Evolutionary conservation across 2,113 vertebrate species (phyloP).

Genomic region (Thunnus thynnus): DNA sequence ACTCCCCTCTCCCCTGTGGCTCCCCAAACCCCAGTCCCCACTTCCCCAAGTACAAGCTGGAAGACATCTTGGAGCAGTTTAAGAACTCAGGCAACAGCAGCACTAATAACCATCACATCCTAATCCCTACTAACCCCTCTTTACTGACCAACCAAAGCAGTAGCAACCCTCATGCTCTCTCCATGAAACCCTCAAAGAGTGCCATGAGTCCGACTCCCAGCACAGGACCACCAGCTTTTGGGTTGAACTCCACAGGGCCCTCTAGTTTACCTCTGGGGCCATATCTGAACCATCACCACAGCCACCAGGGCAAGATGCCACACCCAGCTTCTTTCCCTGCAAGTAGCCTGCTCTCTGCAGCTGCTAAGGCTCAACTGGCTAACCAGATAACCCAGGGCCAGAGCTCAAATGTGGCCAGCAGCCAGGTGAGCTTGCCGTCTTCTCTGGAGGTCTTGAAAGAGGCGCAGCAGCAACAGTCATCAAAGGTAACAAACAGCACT

Average conservation of each 20-base stretch:
- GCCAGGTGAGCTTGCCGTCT: constrained; percentile 49
- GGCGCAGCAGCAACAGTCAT: constrained; percentile 72
- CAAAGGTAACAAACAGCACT: constrained; percentile 91
- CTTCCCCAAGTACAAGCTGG: constrained; percentile 81
- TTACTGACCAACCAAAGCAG: constrained; percentile 84
- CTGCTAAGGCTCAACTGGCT: constrained; percentile 91
- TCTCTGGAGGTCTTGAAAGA: constrained; percentile 77
- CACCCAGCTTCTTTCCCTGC: constrained; percentile 89
- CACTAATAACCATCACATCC: constrained; percentile 78
- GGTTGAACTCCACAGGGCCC: constrained; percentile 73
- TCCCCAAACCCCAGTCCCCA: constrained; percentile 76
- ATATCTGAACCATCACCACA: constrained; percentile 82
- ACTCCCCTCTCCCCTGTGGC: constrained; percentile 72
- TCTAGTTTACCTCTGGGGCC: constrained; percentile 85
- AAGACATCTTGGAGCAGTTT: constrained; percentile 86
- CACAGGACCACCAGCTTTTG: constrained; percentile 72
- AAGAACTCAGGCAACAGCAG: constrained; percentile 84
- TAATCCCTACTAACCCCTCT: constrained; percentile 63
- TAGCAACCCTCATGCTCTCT: constrained; percentile 73
- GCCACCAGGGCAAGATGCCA: constrained; percentile 84
- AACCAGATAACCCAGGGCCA: constrained; percentile 82
- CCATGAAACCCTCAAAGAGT: constrained; percentile 69
- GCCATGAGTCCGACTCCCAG: constrained; percentile 70
- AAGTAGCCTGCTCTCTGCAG: constrained; percentile 91
- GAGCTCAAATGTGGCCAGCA: constrained; percentile 79